Percentiles rank a stretch among this genome's conserved stretches.
phyloP scores from a whole-genome alignment of 64 coral and sea anemone species.

The Montipora capricornis region DNA sequence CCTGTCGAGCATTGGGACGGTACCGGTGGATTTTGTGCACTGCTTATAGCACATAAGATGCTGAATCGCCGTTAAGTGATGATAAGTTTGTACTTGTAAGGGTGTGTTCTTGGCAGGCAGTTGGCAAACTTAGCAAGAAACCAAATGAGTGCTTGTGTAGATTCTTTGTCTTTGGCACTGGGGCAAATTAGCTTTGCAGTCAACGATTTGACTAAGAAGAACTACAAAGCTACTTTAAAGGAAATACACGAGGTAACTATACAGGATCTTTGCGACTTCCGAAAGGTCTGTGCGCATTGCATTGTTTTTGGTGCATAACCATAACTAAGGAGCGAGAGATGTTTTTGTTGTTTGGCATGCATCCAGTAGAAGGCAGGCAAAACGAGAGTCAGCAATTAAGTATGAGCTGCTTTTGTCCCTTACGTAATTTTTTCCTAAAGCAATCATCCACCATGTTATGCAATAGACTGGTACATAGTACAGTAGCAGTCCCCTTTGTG shows the following conservation, averaged over 20 bases:
- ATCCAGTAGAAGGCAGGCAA: too few species aligned
- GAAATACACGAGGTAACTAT: constrained; percentile 95
- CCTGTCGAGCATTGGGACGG: too few species aligned
- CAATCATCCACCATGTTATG: too few species aligned
- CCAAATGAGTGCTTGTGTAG: constrained; percentile 78
- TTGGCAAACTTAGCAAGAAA: not conserved
- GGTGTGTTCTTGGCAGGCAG: constrained; percentile 25
- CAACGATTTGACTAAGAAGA: constrained; percentile 96
- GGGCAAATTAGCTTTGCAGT: constrained; percentile 95
- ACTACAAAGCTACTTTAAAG: constrained; percentile 85
- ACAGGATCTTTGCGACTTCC: not conserved
- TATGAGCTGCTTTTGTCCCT: too few species aligned
- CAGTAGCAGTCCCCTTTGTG: too few species aligned
- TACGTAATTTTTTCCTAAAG: too few species aligned
- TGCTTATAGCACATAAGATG: not conserved
- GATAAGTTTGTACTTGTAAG: not conserved
- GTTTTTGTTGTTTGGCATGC: not conserved
- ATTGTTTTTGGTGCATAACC: too few species aligned
- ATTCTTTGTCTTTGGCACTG: constrained; percentile 90
- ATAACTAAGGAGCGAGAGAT: too few species aligned
- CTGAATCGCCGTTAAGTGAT: not conserved
- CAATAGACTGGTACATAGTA: too few species aligned
- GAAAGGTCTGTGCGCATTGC: not conserved
- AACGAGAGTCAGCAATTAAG: too few species aligned
- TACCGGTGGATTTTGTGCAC: not conserved